Base-by-base conservation (phyloP, 2,888 invertebrate species). In the Toxonevra muliebris region DNA sequence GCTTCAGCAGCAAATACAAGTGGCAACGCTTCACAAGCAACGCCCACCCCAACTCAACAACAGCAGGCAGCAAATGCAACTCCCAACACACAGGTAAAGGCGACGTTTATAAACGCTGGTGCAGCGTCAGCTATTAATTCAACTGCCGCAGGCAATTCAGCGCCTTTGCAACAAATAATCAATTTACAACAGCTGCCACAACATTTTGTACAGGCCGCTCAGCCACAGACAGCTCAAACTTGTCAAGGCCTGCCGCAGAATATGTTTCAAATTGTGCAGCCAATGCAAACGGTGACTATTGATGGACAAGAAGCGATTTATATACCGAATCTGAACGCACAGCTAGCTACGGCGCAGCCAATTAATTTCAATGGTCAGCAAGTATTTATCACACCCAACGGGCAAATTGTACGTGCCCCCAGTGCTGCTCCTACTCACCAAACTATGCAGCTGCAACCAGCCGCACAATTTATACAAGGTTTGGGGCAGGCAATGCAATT, bases 301-400 rank as follows among this genome's bases (percentile, higher is more conserved):
- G 96, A 97, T 83, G 96, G 96, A 0, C 96, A 96, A 81, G 96
- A 97, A 79, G 95, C 95, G 0, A 88, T 96, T 20, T 95, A 96
- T 81, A 95, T 96, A 79, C 96, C 96, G 4, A 92, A 94, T 17
- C 90, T 92, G 71, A 89, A 90, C 74, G 71, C 79, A 0, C 85
- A 85, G 62, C 70, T 85, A 30, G 77, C 83, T 41, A 80, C 84
- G 0, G 85, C 85, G 0, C 90, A 91, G 84, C 86, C 79, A 74
- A 86, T 76, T 81, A 89, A 85, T 80, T 86, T 82, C 85, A 88
- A 82, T 57, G 84, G 85, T 0, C 88, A 88, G 73, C 88, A 88
- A 75, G 84, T 88, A 8, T 88, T 88, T 71, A 85, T 87, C 13
- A 86, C 86, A 8, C 88, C 87, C 2, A 83, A 80, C 68, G 92